These are phyloP conservation scores for Poicephalus gulielmi DNA, from an alignment of 2,113 vertebrate genomes.

Conservation along the genomic window DNA sequence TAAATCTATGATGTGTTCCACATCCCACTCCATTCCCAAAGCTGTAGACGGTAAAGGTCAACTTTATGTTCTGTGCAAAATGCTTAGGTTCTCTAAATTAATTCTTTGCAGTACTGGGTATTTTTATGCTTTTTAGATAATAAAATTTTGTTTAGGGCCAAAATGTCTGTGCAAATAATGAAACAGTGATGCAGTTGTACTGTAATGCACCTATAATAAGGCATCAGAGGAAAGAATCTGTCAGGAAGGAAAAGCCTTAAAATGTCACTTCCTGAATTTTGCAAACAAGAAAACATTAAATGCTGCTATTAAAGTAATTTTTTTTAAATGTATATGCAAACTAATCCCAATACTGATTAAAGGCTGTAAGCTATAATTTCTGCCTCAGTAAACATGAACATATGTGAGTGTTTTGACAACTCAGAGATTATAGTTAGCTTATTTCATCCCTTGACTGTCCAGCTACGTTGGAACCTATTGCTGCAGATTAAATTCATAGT, in stretches of 20 bases:
- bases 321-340: slow-evolving; percentile 52
- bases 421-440: slow-evolving; percentile 35
- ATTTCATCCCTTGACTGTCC: slow-evolving; percentile 30
- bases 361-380: slow-evolving; percentile 56
- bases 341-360: slow-evolving; percentile 48
- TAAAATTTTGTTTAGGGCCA: slow-evolving; percentile 70
- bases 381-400: slow-evolving; percentile 57
- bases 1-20: slow-evolving; percentile 80
- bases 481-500: slow-evolving; percentile 3
- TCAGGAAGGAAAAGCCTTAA: slow-evolving; percentile 6
- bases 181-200: not conserved
- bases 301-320: slow-evolving; percentile 18
- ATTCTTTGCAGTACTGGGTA: slow-evolving; percentile 72
- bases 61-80: slow-evolving; percentile 86
- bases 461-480: slow-evolving; percentile 13
- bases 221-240: slow-evolving; percentile 12
- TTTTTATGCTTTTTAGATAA: slow-evolving; percentile 76
- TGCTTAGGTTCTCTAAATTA: slow-evolving; percentile 82
- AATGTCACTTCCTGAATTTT: slow-evolving; percentile 25
- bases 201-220: slow-evolving; percentile 68
- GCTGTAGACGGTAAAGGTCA: slow-evolving; percentile 81
- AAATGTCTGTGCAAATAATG: slow-evolving; percentile 65
- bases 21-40: slow-evolving; percentile 81
- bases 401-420: slow-evolving; percentile 66
- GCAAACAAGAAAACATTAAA: slow-evolving; percentile 46